Evolutionary conservation across 1,140 invertebrate genomes (phyloP).

Genomic region (Schlechtendalia chinensis): DNA sequence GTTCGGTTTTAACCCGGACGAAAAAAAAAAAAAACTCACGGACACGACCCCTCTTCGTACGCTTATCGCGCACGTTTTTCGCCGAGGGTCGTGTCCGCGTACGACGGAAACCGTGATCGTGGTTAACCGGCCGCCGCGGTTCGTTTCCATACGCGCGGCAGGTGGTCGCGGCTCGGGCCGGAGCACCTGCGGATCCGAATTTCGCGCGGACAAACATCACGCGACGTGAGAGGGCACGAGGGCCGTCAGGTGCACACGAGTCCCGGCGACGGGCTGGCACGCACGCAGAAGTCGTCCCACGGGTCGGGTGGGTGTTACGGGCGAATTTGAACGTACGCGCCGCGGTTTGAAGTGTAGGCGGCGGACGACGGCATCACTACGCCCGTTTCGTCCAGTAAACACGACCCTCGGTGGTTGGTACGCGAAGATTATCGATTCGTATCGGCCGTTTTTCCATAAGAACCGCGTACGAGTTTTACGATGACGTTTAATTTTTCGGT

Average conservation of each 20-base stretch:
- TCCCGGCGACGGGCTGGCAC: neutral
- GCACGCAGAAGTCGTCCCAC: no score
- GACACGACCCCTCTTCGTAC: slow-evolving; percentile 15
- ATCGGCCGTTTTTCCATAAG: no score
- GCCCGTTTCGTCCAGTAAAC: no score
- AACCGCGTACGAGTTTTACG: no score
- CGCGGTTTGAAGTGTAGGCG: no score
- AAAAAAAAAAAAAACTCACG: slow-evolving; percentile 34
- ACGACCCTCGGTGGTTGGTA: no score
- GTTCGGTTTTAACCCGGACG: neutral
- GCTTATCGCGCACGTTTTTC: neutral
- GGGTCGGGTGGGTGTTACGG: no score
- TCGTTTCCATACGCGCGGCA: slow-evolving; percentile 8
- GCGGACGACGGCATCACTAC: no score
- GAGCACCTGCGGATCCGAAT: slow-evolving; percentile 20
- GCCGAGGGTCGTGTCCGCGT: neutral
- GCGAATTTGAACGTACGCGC: no score
- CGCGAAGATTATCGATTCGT: no score
- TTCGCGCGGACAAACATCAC: slow-evolving; percentile 35
- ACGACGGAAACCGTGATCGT: slow-evolving; percentile 39
- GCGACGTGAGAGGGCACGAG: neutral
- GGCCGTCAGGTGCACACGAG: no score
- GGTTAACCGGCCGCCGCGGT: slow-evolving; percentile 42
- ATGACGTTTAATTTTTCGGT: no score
- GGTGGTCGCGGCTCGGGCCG: slow-evolving; percentile 33